These are phyloP conservation scores for Dioctria linearis DNA, from an alignment of 2,888 invertebrate species.

Conservation along the genomic window DNA sequence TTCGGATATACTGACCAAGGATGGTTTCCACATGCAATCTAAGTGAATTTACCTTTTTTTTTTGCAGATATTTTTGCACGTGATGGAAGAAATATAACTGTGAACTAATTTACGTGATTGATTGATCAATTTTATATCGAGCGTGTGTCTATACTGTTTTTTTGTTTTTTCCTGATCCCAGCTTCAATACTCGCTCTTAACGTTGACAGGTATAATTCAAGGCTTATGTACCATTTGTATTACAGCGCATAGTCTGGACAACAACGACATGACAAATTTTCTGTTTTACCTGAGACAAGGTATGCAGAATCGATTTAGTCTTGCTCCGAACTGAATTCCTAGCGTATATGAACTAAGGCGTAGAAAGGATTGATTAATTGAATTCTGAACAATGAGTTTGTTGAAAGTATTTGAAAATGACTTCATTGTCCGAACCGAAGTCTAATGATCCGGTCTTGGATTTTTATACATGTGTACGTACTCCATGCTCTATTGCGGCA, in stretches of 20 bases:
- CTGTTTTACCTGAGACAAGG: slow-evolving; percentile 1
- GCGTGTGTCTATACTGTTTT: not conserved
- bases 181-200: not conserved
- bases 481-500: slow-evolving; percentile 5
- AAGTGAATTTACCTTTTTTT: not conserved
- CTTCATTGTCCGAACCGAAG: slow-evolving; percentile 22
- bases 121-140: slow-evolving; percentile 36
- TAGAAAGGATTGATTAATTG: slow-evolving; percentile 29
- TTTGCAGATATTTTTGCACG: not conserved
- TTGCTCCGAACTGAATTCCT: slow-evolving; percentile 19
- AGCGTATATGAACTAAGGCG: slow-evolving; percentile 2
- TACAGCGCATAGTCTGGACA: not conserved
- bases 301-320: slow-evolving; percentile 2
- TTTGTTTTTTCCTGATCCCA: not conserved
- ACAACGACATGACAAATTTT: slow-evolving; percentile 22
- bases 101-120: slow-evolving; percentile 32
- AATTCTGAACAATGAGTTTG: slow-evolving; percentile 9
- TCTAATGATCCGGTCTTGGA: no score
- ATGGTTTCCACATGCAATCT: slow-evolving; percentile 7
- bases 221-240: not conserved
- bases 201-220: not conserved
- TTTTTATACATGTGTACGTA: not conserved
- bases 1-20: not conserved
- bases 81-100: not conserved
- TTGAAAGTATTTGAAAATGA: slow-evolving; percentile 17